phyloP scores from a whole-genome alignment of 2,113 vertebrate species.

The Apteryx owenii region DNA sequence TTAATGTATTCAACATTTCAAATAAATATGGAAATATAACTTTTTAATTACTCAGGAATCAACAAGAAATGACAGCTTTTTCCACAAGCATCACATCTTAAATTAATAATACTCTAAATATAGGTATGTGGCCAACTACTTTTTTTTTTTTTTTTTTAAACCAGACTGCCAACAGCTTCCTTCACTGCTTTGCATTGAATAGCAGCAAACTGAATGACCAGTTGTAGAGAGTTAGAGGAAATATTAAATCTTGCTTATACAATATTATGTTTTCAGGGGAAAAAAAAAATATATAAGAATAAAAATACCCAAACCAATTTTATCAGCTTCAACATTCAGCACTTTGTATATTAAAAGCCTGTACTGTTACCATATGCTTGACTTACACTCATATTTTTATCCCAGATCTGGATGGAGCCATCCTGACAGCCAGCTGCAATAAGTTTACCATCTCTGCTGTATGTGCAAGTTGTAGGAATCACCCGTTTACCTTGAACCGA shows the following conservation, averaged over 20 bases:
- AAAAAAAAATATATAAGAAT: background rate
- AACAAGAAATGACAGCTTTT: background rate
- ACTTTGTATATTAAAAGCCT: background rate
- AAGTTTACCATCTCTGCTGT: conserved; percentile 93
- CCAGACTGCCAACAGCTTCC: background rate
- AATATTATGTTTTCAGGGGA: background rate
- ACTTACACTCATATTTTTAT: conserved; percentile 94
- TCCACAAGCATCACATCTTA: background rate
- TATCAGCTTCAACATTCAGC: background rate
- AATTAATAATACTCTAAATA: background rate
- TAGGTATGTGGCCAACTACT: background rate
- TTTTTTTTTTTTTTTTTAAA: background rate
- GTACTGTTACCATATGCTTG: background rate
- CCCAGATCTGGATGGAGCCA: conserved; percentile 98
- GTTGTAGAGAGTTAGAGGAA: background rate
- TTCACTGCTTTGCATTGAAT: background rate
- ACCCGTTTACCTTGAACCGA: conserved; percentile 92
- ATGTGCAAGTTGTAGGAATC: conserved; percentile 90
- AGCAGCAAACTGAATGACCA: background rate
- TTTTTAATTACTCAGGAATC: background rate
- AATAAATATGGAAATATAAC: background rate
- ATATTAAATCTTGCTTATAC: background rate
- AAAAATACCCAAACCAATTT: background rate
- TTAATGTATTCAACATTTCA: background rate
- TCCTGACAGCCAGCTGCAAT: conserved; percentile 95